Base-by-base conservation (phyloP, 1,140 invertebrate species). In the Arctopsyche grandis region DNA sequence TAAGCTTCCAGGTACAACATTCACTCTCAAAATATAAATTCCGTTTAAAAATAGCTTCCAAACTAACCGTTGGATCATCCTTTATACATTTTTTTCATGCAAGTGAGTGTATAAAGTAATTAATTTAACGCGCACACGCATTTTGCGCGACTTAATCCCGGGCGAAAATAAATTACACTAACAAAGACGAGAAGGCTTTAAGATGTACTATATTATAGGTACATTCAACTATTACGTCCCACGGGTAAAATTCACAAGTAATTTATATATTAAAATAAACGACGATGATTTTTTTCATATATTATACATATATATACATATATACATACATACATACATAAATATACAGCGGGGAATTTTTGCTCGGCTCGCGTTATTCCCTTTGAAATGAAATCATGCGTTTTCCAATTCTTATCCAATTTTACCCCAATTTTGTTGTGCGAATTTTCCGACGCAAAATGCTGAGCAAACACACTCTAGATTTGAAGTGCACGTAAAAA, bases 401-500 rank as follows among this genome's bases (percentile, higher is more conserved):
- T 52, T 52, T 52, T 52, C 16, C 48, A 52, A 52, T 52, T 52
- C 48, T 52, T 52, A 38, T 52, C 48, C 48, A 14, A 16, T 52
- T 16, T 52, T 52, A 3, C 16, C 16, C 16, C 48, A 16, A 52
- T 52, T 52, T 52, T 52, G 10, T 52, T 52, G 12, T 52, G 12
- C 16, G 21, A 26, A 14, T 66, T 26, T 26, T 4, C 22, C 24
- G 14, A 14, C 19, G 21, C 22, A 66, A 66, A 66, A 26, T 22
- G 63, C 63, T 66, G 63, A 66, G 24, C 24, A 66, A 66, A 66
- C 63, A 22, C 63, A 26, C 19, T 66, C 63, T 10, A 66, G 21
- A 24, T 29, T 66, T 66, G 63, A 66, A 60, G 56, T 16, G 9
- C 56, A 19, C 56, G 56, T 21, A 60, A 60, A 60, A 60, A 66